Percentiles rank a stretch among this genome's conserved stretches.
Evolutionary conservation across 2,888 invertebrate species (phyloP).

Genomic region (Diogma glabrata): DNA sequence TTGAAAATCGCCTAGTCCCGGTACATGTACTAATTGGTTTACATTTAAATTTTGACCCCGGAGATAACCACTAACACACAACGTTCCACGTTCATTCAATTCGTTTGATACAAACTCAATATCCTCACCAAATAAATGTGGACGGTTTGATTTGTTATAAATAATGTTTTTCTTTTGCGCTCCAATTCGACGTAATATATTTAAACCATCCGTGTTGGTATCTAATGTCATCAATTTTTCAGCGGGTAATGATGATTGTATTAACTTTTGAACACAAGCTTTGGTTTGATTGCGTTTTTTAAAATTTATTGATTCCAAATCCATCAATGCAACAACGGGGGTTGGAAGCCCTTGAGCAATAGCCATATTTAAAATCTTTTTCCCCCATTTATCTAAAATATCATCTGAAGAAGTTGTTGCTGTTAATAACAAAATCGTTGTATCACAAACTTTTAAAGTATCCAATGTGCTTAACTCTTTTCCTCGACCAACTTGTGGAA

Average conservation of each 20-base stretch:
- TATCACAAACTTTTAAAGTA: conserved; percentile 78
- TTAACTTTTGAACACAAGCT: conserved; percentile 33
- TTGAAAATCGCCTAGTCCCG: conserved; percentile 90
- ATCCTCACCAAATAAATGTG: conserved; percentile 75
- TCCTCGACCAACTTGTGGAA: conserved; percentile 61
- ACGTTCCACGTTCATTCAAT: conserved; percentile 41
- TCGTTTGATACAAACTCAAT: conserved; percentile 48
- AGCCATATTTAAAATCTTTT: conserved; percentile 61
- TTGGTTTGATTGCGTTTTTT: conserved; percentile 53
- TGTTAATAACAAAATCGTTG: conserved; percentile 66
- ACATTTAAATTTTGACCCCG: conserved; percentile 74
- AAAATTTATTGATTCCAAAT: conserved; percentile 58
- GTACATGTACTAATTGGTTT: conserved; percentile 80
- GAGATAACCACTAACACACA: conserved; percentile 79
- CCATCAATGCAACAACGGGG: conserved; percentile 60
- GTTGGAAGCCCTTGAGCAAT: conserved; percentile 75
- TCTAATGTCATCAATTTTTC: conserved; percentile 73
- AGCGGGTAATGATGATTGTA: conserved; percentile 65
- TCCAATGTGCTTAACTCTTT: conserved; percentile 45
- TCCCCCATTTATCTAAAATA: conserved; percentile 68
- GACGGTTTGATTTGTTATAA: conserved; percentile 64
- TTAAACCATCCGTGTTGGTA: conserved; percentile 60
- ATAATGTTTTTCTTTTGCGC: conserved; percentile 68
- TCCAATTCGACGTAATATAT: conserved; percentile 61
- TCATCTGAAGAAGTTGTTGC: conserved; percentile 49